Percentiles rank a stretch among this genome's conserved stretches.
These are phyloP conservation scores for Numenius phaeopus DNA, from an alignment of 2,797 vertebrate species.

Conservation along the genomic window DNA sequence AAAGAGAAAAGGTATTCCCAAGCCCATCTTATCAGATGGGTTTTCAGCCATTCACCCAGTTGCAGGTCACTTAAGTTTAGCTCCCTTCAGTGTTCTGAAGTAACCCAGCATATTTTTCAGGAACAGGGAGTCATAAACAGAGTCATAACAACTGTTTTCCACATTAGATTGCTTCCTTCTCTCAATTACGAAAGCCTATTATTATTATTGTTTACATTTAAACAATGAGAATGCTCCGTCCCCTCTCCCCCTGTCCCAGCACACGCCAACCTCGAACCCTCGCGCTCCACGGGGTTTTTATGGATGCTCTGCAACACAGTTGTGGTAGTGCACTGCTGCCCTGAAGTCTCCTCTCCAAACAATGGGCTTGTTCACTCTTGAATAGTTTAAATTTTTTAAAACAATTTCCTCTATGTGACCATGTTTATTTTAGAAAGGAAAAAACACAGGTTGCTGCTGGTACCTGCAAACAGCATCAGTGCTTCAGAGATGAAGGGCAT, in stretches of 20 bases:
- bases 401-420: not conserved
- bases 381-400: not conserved
- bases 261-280: rapidly evolving
- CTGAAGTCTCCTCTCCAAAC: not conserved
- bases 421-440: conserved; percentile 20
- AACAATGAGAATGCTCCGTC: conserved; percentile 34
- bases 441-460: not conserved
- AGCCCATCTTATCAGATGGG: not conserved
- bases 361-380: not conserved
- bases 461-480: not conserved
- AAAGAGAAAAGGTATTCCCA: not conserved
- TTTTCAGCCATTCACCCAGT: not conserved
- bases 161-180: conserved; percentile 42
- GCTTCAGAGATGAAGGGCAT: not conserved
- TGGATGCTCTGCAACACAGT: not conserved
- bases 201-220: conserved; percentile 52
- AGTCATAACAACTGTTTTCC: conserved; percentile 41
- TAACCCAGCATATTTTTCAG: not conserved
- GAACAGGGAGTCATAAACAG: conserved; percentile 21
- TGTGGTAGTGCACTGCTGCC: not conserved
- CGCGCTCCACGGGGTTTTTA: not conserved
- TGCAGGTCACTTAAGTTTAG: conserved; percentile 31
- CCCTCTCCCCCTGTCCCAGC: not conserved
- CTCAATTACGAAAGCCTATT: not conserved
- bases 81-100: not conserved